These are phyloP conservation scores for Aphelinus certus DNA, from an alignment of 1,140 invertebrate species.

Conservation along the genomic window DNA sequence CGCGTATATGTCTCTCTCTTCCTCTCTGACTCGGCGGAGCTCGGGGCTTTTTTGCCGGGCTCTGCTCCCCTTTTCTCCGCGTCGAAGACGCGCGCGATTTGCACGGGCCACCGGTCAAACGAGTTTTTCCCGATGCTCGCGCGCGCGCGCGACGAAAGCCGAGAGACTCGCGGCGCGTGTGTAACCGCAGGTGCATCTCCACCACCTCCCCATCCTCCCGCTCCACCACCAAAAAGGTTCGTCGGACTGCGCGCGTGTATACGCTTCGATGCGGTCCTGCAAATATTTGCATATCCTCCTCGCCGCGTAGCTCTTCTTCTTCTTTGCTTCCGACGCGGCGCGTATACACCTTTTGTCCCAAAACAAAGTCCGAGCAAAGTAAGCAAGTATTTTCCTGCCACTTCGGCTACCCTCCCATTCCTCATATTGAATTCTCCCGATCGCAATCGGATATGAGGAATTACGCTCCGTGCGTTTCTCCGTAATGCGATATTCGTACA, in stretches of 20 bases:
- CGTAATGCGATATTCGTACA: no score
- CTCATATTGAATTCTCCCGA: no score
- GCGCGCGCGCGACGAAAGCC: slow-evolving; percentile 21
- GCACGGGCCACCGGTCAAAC: slow-evolving; percentile 46
- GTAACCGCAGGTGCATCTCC: slow-evolving; percentile 41
- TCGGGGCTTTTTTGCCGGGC: not conserved
- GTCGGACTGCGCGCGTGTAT: not conserved
- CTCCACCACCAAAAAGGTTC: slow-evolving; percentile 24
- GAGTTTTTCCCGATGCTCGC: slow-evolving; percentile 47
- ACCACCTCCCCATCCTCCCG: no score
- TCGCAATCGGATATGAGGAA: no score
- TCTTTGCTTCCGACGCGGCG: not conserved
- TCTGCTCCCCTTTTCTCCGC: slow-evolving; percentile 28
- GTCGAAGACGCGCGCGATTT: slow-evolving; percentile 39
- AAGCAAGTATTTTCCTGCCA: slow-evolving; percentile 7
- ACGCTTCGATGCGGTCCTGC: not conserved
- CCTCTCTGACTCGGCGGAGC: not conserved
- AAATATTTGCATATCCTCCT: not conserved
- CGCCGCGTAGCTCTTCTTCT: not conserved
- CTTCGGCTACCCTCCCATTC: not conserved
- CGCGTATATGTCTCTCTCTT: not conserved
- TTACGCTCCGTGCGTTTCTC: no score
- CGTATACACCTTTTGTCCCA: no score
- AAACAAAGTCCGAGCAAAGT: slow-evolving; percentile 13
- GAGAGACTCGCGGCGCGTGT: slow-evolving; percentile 42